Evolutionary conservation across 2,888 invertebrate species (phyloP), one percentile per base, ranked within the genome.

Genomic region (Acronicta leporina): DNA sequence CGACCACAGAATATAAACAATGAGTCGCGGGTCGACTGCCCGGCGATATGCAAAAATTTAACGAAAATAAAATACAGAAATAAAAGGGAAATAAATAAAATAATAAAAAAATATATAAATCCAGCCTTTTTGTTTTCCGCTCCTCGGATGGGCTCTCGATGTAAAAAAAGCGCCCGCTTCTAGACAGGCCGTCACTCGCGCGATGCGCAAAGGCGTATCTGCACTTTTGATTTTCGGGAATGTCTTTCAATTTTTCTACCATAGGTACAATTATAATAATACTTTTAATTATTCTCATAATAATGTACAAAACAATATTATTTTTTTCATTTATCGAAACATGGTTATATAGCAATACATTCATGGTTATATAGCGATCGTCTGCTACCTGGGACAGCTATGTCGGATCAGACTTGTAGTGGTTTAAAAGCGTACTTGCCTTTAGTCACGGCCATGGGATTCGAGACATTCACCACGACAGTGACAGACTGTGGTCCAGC

Each of bases 91-190:
- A 92, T 92, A 94, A 93, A 94, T 91, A 93, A 94, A 92, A 92
- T 90, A 90, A 92, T 90, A 92, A 92, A 92, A 90, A 73, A 68
- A 77, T 79, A 89, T 91, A 93, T 90, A 94, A 94, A 93, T 94
- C 92, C 92, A 87, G 88, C 88, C 91, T 93, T 94, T 94, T 94
- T 94, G 93, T 94, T 93, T 92, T 85, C 89, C 88, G 87, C 84
- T 88, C 85, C 87, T 89, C 90, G 91, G 92, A 90, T 90, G 91
- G 93, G 94, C 90, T 92, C 89, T 89, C 88, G 89, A 88, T 90
- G 91, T 90, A 91, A 92, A 94, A 89, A 94, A 94, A 92, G 91
- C 90, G 91, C 90, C 92, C 94, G 94, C 90, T 92, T 92, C 93
- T 92, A 94, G 94, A 94, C 94, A 90, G 92, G 80, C 86, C 86